A percentile compares a stretch with the other conserved stretches of the same genome.
These are phyloP conservation scores for Eulemur mongoz DNA, from an alignment of 2,797 vertebrate species.

Conservation along the genomic window DNA sequence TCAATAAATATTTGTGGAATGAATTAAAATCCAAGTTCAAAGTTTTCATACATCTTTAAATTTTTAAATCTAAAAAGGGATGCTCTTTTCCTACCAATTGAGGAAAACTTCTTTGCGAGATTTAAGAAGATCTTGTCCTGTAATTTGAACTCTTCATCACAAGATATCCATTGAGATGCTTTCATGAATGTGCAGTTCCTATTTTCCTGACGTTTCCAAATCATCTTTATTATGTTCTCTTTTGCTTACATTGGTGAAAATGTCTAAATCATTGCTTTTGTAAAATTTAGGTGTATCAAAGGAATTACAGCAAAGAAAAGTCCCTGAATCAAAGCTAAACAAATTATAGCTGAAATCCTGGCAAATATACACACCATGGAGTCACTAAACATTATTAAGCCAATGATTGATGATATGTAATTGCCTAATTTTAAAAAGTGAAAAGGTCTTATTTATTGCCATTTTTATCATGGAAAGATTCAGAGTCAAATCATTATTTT, in stretches of 20 bases:
- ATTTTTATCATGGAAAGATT: neutral
- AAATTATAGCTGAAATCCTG: neutral
- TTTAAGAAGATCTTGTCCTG: neutral
- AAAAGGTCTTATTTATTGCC: neutral
- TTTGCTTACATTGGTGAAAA: neutral
- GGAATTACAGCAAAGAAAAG: neutral
- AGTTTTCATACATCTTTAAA: neutral
- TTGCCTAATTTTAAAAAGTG: neutral
- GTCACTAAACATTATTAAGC: constrained; percentile 14
- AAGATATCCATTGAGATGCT: neutral
- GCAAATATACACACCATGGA: neutral
- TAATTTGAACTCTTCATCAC: neutral
- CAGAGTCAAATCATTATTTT: neutral
- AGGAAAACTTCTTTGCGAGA: neutral
- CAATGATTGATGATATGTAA: neutral
- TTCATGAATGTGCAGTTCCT: neutral
- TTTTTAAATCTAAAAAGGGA: neutral
- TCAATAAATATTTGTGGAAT: neutral
- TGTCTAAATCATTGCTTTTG: neutral
- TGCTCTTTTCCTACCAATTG: neutral
- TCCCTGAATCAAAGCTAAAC: neutral
- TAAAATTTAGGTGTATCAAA: neutral
- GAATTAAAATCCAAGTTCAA: neutral
- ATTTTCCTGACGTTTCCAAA: neutral
- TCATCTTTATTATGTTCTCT: neutral